phyloP scores from a whole-genome alignment of 2,113 vertebrate species.

The Amblyopsis rosae region DNA sequence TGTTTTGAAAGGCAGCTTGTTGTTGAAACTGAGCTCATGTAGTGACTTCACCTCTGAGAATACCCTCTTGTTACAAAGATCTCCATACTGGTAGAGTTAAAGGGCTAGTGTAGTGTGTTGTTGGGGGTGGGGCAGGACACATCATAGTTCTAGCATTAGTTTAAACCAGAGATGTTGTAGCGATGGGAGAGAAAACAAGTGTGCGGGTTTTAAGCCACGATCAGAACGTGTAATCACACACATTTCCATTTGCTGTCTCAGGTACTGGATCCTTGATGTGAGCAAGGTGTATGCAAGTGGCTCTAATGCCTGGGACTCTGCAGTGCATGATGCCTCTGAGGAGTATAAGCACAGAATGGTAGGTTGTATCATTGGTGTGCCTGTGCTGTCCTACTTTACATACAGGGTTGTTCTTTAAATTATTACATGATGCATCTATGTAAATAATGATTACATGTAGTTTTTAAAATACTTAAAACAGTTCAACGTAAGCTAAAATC shows the following conservation, averaged over 20 bases:
- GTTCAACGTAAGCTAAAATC: neutral
- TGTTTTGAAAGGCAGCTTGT: neutral
- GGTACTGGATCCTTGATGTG: conserved; percentile 96
- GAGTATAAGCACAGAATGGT: conserved; percentile 98
- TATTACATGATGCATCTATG: too few species aligned
- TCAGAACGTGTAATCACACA: too few species aligned
- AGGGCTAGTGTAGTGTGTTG: neutral
- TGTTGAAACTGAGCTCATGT: neutral
- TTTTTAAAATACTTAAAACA: too few species aligned
- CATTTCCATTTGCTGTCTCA: conserved; percentile 36
- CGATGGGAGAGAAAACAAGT: too few species aligned
- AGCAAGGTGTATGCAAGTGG: conserved; percentile 82
- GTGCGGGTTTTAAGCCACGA: neutral
- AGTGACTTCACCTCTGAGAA: neutral
- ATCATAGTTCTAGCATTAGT: too few species aligned
- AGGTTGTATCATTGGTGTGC: neutral
- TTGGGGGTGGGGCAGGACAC: neutral
- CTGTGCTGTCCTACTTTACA: neutral
- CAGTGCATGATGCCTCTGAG: conserved; percentile 92
- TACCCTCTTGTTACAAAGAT: too few species aligned
- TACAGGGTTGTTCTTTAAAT: too few species aligned
- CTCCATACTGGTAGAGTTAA: too few species aligned
- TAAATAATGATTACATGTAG: neutral
- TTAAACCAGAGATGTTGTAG: too few species aligned
- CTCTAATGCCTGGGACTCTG: conserved; percentile 90